Base-by-base conservation (phyloP, 1,140 invertebrate species). In the Metaphire vulgaris region DNA sequence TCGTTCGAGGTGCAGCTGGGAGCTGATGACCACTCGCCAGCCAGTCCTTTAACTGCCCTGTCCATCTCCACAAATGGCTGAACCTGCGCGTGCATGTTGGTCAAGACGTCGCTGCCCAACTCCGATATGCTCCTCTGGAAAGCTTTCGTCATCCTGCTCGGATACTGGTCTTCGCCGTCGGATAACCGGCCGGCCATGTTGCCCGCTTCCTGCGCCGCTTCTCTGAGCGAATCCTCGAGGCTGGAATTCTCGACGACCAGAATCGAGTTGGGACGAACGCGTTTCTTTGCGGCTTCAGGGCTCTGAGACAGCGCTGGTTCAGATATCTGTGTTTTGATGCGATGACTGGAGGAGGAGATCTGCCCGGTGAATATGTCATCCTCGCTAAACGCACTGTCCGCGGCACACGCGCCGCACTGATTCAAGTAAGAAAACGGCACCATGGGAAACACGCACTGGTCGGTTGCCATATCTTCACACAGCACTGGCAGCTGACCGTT, bases 401-500 rank as follows among this genome's bases (percentile, higher is more conserved):
- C 80, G 72, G 79, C 84, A 64, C 81, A 80, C 2, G 83, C 83
- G 34, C 83, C 83, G 73, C 83, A 80, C 65, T 80, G 79, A 26
- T 79, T 80, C 34, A 86, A 79, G 76, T 81, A 86, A 69, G 83
- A 82, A 76, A 84, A 85, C 14, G 82, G 83, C 26, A 82, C 79
- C 64, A 81, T 80, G 14, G 83, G 85, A 75, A 87, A 87, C 1
- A 84, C 82, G 70, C 83, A 82, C 1, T 82, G 76, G 30, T 86
- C 83, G 12, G 78, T 72, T 34, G 81, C 79, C 32, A 80, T 79
- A 64, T 82, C 81, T 67, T 86, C 85, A 74, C 79, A 81, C 29
- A 85, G 83, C 77, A 83, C 83, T 0, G 84, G 85, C 64, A 85
- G 77, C 33, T 82, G 78, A 31, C 82, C 79, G 88, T 71, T 90